Conservation (phyloP, 2,113 vertebrate genomes). For the Nycticorax nycticorax region DNA sequence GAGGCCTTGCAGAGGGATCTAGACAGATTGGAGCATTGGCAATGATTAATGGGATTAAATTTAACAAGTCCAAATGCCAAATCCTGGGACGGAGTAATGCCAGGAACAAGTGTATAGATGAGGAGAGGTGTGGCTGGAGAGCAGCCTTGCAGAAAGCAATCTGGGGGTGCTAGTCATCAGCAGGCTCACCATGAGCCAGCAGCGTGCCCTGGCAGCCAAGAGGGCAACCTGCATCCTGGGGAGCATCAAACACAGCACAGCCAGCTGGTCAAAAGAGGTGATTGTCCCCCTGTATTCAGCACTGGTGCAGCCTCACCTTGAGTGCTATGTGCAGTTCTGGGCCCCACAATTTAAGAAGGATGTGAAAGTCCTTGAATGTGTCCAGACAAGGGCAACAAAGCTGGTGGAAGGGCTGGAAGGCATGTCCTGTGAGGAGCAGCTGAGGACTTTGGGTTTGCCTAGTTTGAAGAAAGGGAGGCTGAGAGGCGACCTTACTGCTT, state of each 20-base stretch:
- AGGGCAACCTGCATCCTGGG: not conserved
- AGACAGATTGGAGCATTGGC: not conserved
- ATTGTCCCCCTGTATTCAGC: fast-evolving
- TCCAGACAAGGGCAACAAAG: too few species aligned
- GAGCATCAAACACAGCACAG: not conserved
- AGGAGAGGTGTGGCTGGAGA: not conserved
- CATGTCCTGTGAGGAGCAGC: too few species aligned
- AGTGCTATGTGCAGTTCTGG: not conserved
- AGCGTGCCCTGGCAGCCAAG: not conserved
- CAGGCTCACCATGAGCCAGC: not conserved
- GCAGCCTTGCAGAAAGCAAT: not conserved
- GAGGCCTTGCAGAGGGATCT: not conserved
- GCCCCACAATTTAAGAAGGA: too few species aligned
- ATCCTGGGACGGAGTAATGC: not conserved
- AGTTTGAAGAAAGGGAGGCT: too few species aligned
- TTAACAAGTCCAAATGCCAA: not conserved
- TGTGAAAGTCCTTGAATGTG: too few species aligned
- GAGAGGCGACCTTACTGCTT: too few species aligned
- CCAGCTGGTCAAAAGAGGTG: not conserved
- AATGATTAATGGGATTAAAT: not conserved
- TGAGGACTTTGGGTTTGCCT: too few species aligned
- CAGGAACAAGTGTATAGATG: not conserved
- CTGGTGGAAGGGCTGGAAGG: too few species aligned
- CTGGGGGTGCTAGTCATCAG: too few species aligned
- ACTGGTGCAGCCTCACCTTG: not conserved